Percentiles rank a stretch among this genome's conserved stretches.
phyloP scores from a whole-genome alignment of 2,888 invertebrate genomes.

The Melitaea athalia region DNA sequence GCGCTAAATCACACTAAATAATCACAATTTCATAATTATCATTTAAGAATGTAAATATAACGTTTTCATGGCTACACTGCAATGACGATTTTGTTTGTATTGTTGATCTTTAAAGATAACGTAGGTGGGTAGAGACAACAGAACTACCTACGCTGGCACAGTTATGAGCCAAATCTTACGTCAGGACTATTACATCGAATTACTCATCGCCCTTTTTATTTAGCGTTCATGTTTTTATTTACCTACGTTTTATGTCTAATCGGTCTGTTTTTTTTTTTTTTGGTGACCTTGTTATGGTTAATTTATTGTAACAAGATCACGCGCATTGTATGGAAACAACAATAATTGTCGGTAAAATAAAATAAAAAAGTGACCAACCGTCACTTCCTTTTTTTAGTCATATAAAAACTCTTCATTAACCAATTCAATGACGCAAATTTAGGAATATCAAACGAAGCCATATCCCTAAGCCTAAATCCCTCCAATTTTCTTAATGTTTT shows the following conservation, averaged over 20 bases:
- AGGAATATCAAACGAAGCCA: too few relatives aligned
- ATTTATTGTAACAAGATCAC: neutral
- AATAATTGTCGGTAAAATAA: neutral
- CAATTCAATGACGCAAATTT: too few relatives aligned
- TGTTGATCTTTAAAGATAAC: neutral
- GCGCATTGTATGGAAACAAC: neutral
- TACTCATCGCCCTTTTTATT: constrained; percentile 18
- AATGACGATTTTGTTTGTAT: neutral
- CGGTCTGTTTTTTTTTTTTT: constrained; percentile 4
- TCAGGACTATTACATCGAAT: constrained; percentile 21
- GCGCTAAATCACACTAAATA: too few relatives aligned
- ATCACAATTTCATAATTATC: neutral
- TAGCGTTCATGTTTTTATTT: constrained; percentile 19
- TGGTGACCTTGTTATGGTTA: neutral
- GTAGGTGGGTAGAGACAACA: neutral
- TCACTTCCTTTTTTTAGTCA: neutral
- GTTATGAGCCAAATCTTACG: constrained; percentile 16
- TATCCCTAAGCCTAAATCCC: too few relatives aligned
- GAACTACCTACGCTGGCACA: constrained; percentile 14
- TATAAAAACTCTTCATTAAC: too few relatives aligned
- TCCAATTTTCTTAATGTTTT: too few relatives aligned
- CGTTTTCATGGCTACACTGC: too few relatives aligned
- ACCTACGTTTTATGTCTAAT: too few relatives aligned
- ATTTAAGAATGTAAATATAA: neutral
- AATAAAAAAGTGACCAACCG: neutral